Conservation (phyloP, 2,113 vertebrate genomes). For the Scopus umbretta region DNA sequence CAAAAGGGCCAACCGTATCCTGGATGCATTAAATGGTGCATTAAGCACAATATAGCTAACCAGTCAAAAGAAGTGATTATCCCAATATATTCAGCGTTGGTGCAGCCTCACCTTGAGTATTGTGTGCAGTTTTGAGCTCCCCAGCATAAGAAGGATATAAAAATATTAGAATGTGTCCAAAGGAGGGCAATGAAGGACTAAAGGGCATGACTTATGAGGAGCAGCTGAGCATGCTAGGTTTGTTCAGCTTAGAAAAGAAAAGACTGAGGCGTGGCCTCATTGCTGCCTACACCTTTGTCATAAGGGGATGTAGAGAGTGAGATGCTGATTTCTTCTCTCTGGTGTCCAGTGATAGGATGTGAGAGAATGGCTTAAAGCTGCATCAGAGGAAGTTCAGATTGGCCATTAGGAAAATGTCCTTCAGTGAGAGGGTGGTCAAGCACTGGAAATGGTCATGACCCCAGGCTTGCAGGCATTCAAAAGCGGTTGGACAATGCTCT, state of each 20-base stretch:
- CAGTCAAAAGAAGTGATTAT: neutral
- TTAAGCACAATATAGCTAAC: neutral
- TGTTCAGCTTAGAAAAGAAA: neutral
- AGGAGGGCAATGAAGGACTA: neutral
- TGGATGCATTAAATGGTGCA: too few relatives aligned
- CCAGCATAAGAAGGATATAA: neutral
- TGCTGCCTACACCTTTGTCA: neutral
- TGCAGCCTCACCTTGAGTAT: neutral
- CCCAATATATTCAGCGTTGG: neutral
- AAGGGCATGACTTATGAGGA: neutral
- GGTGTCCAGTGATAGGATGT: neutral
- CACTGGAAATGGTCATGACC: neutral
- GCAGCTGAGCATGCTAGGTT: neutral
- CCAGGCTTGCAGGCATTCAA: neutral
- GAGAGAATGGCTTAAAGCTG: neutral
- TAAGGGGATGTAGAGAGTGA: neutral
- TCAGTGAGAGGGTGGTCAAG: neutral
- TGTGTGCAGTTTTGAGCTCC: neutral
- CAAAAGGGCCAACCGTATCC: neutral
- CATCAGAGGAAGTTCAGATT: neutral
- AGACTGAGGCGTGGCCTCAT: neutral
- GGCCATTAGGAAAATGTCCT: neutral
- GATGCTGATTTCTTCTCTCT: neutral
- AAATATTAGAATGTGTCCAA: neutral
- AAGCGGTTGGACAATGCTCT: accelerated